A percentile compares a stretch with the other conserved stretches of the same genome.
phyloP scores from a whole-genome alignment of 2,113 vertebrate species.

The Herpetotheres cachinnans region DNA sequence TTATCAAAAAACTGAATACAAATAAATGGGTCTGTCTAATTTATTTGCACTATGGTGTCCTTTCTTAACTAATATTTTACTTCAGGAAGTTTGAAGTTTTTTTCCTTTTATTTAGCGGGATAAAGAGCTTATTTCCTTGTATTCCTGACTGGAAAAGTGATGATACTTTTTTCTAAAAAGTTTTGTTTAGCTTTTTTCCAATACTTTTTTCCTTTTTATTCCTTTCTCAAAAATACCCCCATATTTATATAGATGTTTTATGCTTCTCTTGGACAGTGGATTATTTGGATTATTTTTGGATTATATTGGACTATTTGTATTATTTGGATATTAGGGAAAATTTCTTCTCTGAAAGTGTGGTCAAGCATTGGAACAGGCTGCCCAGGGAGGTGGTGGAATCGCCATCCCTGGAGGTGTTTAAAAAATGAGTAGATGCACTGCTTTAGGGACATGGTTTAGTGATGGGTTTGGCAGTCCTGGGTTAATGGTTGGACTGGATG shows the following conservation, averaged over 20 bases:
- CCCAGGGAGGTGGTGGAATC: too few species aligned
- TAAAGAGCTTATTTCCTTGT: neutral
- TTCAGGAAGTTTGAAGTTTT: neutral
- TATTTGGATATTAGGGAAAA: too few species aligned
- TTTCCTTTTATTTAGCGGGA: neutral
- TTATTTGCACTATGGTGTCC: neutral
- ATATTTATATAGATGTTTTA: neutral
- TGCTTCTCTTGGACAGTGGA: neutral
- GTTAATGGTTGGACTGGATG: too few species aligned
- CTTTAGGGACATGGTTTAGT: too few species aligned
- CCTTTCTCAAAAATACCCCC: rapidly evolving
- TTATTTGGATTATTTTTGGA: too few species aligned
- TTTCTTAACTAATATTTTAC: neutral
- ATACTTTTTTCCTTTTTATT: neutral
- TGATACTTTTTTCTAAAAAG: neutral
- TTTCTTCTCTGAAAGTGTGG: too few species aligned
- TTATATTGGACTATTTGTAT: too few species aligned
- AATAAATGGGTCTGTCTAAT: neutral
- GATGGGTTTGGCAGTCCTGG: too few species aligned
- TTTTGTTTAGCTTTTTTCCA: neutral
- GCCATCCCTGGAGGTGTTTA: too few species aligned
- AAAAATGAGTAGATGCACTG: too few species aligned
- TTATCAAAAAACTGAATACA: neutral
- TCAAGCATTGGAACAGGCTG: too few species aligned
- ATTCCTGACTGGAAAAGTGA: neutral